Conservation (phyloP, 37 sponge, comb jelly and placozoan species). For the Tethya wilhelma region DNA sequence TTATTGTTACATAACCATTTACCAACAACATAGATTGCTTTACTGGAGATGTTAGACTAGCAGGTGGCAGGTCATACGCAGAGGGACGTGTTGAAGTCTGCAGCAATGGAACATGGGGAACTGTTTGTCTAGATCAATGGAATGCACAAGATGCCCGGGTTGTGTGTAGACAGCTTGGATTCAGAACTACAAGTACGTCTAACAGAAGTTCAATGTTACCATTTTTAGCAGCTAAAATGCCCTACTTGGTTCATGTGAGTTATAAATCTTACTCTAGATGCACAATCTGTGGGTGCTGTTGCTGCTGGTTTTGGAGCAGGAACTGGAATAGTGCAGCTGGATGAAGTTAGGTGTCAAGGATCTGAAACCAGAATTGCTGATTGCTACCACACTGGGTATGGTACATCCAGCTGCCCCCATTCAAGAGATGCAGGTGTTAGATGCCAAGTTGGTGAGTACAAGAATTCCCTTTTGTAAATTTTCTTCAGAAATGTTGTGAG, state of each 20-base stretch:
- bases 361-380: constrained; percentile 24
- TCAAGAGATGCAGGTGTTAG: constrained; percentile 1
- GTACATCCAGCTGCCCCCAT: constrained; percentile 42
- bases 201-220: too few species aligned
- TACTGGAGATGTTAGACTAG: constrained; percentile 17
- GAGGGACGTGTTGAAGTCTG: constrained; percentile 48
- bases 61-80: constrained; percentile 8
- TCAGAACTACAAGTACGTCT: constrained; percentile 2
- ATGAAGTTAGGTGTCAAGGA: constrained; percentile 57
- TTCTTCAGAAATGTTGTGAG: too few species aligned
- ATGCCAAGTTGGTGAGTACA: constrained; percentile 9
- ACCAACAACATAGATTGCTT: constrained; percentile 3
- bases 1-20: not conserved
- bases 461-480: too few species aligned
- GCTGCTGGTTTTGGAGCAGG: too few species aligned
- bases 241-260: too few species aligned
- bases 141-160: constrained; percentile 28
- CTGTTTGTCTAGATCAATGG: constrained; percentile 44
- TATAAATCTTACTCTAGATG: too few species aligned
- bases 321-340: constrained; percentile 11
- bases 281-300: too few species aligned
- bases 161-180: constrained; percentile 45
- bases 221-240: too few species aligned
- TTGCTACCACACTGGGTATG: constrained; percentile 19
- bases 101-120: constrained; percentile 24